phyloP scores from a whole-genome alignment of 1,140 invertebrate species.

The Frieseomelitta varia region DNA sequence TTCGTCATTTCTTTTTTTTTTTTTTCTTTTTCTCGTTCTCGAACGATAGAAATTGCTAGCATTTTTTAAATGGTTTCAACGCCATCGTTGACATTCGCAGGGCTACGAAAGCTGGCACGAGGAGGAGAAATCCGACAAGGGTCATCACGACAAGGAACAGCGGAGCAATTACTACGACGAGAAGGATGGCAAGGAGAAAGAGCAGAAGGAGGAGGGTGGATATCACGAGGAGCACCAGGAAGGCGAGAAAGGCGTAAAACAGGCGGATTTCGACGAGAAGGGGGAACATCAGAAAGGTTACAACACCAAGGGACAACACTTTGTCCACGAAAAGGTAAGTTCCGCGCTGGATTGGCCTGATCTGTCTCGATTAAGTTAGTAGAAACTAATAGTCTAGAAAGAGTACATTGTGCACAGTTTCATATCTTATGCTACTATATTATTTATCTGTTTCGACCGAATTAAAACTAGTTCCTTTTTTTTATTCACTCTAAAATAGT shows the following conservation, averaged over 20 bases:
- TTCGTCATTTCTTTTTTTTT: too few relatives aligned
- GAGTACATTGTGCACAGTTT: too few relatives aligned
- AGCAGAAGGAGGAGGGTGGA: constrained; percentile 76
- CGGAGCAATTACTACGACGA: constrained; percentile 77
- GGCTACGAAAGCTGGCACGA: constrained; percentile 78
- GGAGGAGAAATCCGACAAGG: constrained; percentile 77
- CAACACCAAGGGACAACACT: constrained; percentile 81
- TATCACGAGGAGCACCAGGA: constrained; percentile 76
- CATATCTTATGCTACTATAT: too few relatives aligned
- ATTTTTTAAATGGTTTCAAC: not conserved
- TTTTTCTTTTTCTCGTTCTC: too few relatives aligned
- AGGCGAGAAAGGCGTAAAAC: constrained; percentile 76
- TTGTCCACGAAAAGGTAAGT: constrained; percentile 80
- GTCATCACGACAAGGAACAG: constrained; percentile 79
- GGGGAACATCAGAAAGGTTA: constrained; percentile 81
- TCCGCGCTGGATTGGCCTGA: not conserved
- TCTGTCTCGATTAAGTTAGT: not conserved
- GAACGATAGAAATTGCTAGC: too few relatives aligned
- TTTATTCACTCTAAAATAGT: too few relatives aligned
- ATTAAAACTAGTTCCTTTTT: too few relatives aligned
- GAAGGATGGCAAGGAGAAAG: constrained; percentile 75
- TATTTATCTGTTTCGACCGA: too few relatives aligned
- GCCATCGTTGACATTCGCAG: constrained; percentile 30
- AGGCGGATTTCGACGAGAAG: constrained; percentile 75
- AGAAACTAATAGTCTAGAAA: too few relatives aligned